These are phyloP conservation scores for Callorhinus ursinus DNA, from an alignment of 2,113 vertebrate genomes.

Conservation along the genomic window DNA sequence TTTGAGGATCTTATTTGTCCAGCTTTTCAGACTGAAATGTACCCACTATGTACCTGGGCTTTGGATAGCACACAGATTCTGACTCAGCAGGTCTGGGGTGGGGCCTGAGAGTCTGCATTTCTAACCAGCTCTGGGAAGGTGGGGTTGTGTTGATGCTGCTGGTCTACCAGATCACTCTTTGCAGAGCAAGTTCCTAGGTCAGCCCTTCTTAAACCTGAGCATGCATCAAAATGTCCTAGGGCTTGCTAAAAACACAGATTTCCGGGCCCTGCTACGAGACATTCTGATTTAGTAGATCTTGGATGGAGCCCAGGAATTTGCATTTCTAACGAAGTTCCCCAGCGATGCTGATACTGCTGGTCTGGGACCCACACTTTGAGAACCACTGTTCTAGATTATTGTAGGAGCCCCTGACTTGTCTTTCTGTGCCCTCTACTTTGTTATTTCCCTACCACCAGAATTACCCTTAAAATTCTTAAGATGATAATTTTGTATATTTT, in stretches of 20 bases:
- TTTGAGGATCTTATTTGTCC: background rate
- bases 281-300: background rate
- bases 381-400: background rate
- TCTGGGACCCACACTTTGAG: background rate
- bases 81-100: background rate
- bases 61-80: background rate
- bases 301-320: background rate
- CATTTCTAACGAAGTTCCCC: background rate
- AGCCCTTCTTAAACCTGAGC: background rate
- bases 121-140: background rate
- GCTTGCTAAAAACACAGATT: background rate
- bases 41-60: background rate
- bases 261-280: background rate
- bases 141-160: background rate
- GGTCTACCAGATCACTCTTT: background rate
- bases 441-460: background rate
- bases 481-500: background rate
- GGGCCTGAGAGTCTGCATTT: background rate
- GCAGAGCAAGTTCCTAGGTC: background rate
- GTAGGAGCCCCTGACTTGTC: background rate
- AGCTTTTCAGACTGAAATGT: background rate
- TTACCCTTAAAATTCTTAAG: background rate
- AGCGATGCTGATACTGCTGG: background rate
- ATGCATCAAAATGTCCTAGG: background rate
- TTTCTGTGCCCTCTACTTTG: background rate